These are phyloP conservation scores for Sebastes alutus DNA, from an alignment of 2,797 vertebrate genomes.

Conservation along the genomic window DNA sequence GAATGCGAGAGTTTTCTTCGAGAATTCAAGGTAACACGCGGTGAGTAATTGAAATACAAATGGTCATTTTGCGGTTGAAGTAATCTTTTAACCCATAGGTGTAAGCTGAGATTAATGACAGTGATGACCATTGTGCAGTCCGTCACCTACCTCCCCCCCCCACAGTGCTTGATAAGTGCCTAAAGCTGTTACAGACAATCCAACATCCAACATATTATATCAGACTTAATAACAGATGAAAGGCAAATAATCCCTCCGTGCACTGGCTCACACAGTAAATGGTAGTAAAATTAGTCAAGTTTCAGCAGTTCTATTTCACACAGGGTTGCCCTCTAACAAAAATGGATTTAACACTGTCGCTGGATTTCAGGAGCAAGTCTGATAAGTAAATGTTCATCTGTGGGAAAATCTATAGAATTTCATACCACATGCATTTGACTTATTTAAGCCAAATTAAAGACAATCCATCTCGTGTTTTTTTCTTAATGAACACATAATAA, in stretches of 20 bases:
- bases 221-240: not conserved
- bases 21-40: too few species aligned
- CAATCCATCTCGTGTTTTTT: not conserved
- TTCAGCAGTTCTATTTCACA: not conserved
- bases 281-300: not conserved
- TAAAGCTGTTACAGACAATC: not conserved
- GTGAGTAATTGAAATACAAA: too few species aligned
- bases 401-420: not conserved
- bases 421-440: not conserved
- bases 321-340: not conserved
- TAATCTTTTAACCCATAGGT: not conserved
- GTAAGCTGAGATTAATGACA: not conserved
- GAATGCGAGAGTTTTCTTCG: too few species aligned
- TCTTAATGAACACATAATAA: not conserved
- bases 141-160: not conserved
- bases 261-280: not conserved
- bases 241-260: not conserved
- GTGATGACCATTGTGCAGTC: not conserved
- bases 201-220: not conserved
- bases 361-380: not conserved
- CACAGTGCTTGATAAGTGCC: not conserved
- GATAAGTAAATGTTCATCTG: not conserved
- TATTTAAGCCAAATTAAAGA: not conserved
- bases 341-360: not conserved
- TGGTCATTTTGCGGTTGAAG: too few species aligned